phyloP scores from a whole-genome alignment of 2,888 invertebrate species.

The Xylota sylvarum region DNA sequence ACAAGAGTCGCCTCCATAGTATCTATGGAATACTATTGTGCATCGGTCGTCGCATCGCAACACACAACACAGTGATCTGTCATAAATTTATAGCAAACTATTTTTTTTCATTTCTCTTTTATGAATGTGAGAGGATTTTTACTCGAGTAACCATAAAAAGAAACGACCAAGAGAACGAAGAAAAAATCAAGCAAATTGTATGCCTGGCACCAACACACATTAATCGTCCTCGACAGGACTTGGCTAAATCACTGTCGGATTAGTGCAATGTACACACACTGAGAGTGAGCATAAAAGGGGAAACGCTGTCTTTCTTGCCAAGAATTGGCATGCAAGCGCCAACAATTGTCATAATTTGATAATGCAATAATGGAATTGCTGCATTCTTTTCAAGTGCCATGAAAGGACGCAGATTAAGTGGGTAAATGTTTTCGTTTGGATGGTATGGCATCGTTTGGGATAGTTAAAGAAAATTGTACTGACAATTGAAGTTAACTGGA shows the following conservation, averaged over 20 bases:
- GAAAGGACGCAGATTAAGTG: slow-evolving; percentile 63
- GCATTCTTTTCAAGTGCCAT: slow-evolving; percentile 61
- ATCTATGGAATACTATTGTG: slow-evolving; percentile 25
- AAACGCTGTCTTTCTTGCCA: slow-evolving; percentile 59
- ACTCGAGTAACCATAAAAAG: slow-evolving; percentile 18
- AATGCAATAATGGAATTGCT: slow-evolving; percentile 77
- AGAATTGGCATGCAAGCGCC: slow-evolving; percentile 75
- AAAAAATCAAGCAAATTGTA: slow-evolving; percentile 42
- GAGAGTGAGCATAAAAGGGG: slow-evolving; percentile 40
- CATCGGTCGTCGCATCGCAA: slow-evolving; percentile 31
- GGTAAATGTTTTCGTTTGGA: slow-evolving; percentile 46
- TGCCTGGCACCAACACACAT: slow-evolving; percentile 45
- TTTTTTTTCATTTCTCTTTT: slow-evolving; percentile 6
- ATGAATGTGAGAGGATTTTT: slow-evolving; percentile 1
- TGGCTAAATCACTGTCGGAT: slow-evolving; percentile 76
- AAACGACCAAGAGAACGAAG: slow-evolving; percentile 10
- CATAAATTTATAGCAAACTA: slow-evolving; percentile 52
- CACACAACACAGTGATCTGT: slow-evolving; percentile 63
- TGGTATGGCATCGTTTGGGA: slow-evolving; percentile 59
- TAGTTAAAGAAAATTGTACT: slow-evolving; percentile 63
- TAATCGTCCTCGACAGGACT: slow-evolving; percentile 76
- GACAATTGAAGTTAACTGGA: slow-evolving; percentile 66
- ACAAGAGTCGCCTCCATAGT: slow-evolving; percentile 55
- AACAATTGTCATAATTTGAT: slow-evolving; percentile 77
- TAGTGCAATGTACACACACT: slow-evolving; percentile 32